Percentiles rank a stretch among this genome's conserved stretches.
Conservation (phyloP, 2,888 invertebrate species). For the Eristalis intricaria region DNA sequence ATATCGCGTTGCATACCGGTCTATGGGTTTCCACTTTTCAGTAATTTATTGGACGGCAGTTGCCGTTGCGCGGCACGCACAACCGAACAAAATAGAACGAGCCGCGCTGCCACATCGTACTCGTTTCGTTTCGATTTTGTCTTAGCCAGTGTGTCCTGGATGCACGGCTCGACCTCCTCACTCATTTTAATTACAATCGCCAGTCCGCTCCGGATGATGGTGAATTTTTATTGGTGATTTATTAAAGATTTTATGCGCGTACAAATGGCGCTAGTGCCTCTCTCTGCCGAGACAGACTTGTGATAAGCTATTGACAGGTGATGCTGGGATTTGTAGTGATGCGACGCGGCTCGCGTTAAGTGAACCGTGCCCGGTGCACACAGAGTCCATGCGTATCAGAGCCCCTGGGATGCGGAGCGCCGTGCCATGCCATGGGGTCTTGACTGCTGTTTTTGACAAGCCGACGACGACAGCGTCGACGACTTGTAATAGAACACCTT, state of each 20-base stretch:
- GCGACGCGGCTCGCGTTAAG: conserved; percentile 45
- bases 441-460: conserved; percentile 53
- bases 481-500: conserved; percentile 59
- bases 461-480: conserved; percentile 40
- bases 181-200: conserved; percentile 68
- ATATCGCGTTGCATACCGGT: conserved; percentile 66
- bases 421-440: conserved; percentile 24
- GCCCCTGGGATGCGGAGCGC: conserved; percentile 23
- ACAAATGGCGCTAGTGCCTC: conserved; percentile 59
- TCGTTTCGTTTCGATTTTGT: conserved; percentile 18
- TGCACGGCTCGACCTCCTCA: conserved; percentile 28
- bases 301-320: conserved; percentile 64
- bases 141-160: conserved; percentile 61
- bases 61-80: conserved; percentile 63
- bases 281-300: neutral
- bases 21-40: conserved; percentile 55
- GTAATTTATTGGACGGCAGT: conserved; percentile 66
- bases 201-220: conserved; percentile 32
- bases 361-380: neutral
- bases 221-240: conserved; percentile 60
- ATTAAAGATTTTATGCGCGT: conserved; percentile 71
- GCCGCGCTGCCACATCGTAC: neutral
- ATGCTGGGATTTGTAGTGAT: conserved; percentile 29
- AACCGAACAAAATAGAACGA: neutral
- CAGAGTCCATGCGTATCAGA: conserved; percentile 30